Evolutionary conservation across 2,113 vertebrate genomes (phyloP), one percentile per base, ranked within the genome.

Genomic region (Apodemus sylvaticus): DNA sequence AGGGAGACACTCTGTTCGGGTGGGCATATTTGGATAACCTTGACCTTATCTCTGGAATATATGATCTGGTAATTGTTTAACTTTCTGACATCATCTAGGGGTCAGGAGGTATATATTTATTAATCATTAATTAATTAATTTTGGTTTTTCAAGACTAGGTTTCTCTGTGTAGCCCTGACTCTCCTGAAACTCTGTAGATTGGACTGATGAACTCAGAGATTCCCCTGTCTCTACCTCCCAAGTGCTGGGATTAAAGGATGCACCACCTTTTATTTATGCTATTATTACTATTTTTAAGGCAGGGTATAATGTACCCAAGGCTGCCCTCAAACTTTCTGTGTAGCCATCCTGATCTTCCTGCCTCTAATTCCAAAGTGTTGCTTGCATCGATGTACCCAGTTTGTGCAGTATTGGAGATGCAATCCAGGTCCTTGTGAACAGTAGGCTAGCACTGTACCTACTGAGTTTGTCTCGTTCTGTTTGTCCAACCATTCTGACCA

Each of bases 21-120:
- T 81, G 13, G 55, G 58, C 60, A 5, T 39, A 16, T 22, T 48
- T 87, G 55, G 6, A 68, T 16, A 58, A 83, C n/a, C 53, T 92
- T 36, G 70, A 81, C 85, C 66, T 92, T 87, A 48, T 29, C 81
- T 48, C 31, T 0, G 2, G 64, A 74, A 7, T 53, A 19, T 29
- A 22, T 93, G 92, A 20, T 90, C 74, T 94, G 85, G 45, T 83
- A 77, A 39, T 86, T 58, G 53, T 88, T 96, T 92, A 82, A 89
- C n/a, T 29, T 12, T 58, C 2, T 55, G n/a, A 86, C 66, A 76
- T 53, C 51, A 58, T 12, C 11, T 19, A 48, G 66, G 17, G 39
- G 74, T 62, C 53, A n/a, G 78, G 5, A 48, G 58, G 34, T 83
- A 7, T 24, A 29, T n/a, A 9, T 42, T 60, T 73, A 73, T 73